Evolutionary conservation across 2,888 invertebrate species (phyloP).

Genomic region (Rhimphoctona megacephalus): DNA sequence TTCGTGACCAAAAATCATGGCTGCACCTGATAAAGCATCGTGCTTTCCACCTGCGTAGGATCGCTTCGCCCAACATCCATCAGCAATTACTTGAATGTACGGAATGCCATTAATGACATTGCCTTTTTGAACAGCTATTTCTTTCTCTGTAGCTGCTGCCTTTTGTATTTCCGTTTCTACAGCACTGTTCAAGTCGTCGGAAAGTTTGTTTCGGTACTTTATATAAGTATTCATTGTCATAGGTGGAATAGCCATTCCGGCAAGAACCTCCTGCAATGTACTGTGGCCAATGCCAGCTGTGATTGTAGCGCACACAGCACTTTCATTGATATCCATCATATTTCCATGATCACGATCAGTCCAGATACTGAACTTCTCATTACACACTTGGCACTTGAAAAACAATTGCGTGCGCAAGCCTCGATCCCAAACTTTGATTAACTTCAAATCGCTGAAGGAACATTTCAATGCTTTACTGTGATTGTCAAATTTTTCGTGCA

Average conservation of each 20-base stretch:
- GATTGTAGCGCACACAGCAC: constrained; percentile 48
- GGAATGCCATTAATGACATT: constrained; percentile 45
- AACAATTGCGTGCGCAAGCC: constrained; percentile 38
- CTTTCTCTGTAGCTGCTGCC: constrained; percentile 5
- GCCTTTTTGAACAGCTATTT: constrained; percentile 31
- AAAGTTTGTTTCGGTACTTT: constrained; percentile 19
- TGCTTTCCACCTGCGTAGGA: constrained; percentile 47
- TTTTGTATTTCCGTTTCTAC: constrained; percentile 17
- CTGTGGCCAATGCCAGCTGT: constrained; percentile 44
- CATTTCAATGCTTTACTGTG: constrained; percentile 1
- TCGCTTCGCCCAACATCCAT: constrained; percentile 59
- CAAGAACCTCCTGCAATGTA: constrained; percentile 35
- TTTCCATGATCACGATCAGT: background rate
- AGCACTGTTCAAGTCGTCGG: background rate
- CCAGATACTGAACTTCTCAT: background rate
- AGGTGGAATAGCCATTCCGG: constrained; percentile 47
- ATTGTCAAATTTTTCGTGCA: constrained; percentile 24
- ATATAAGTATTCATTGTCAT: constrained; percentile 46
- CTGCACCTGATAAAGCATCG: constrained; percentile 49
- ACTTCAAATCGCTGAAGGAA: constrained; percentile 12
- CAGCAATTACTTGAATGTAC: constrained; percentile 45
- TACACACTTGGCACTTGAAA: constrained; percentile 30
- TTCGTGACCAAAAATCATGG: constrained; percentile 43
- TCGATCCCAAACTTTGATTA: constrained; percentile 1
- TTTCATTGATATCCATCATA: constrained; percentile 34